Base-by-base conservation (phyloP, 2,797 vertebrate genomes). In the Enoplosus armatus region DNA sequence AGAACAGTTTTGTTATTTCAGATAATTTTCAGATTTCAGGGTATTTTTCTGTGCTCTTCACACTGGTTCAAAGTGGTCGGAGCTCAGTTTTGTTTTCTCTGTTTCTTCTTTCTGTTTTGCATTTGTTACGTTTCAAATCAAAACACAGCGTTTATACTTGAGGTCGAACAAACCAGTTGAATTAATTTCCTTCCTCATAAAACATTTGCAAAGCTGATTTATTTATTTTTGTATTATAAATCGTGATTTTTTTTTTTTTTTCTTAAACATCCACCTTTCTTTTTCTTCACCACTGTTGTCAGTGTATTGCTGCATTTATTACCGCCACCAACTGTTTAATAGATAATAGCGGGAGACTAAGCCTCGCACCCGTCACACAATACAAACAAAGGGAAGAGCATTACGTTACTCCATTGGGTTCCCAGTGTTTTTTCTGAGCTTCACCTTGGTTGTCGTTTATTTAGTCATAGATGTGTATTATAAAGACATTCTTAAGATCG, bases 381-480 rank as follows among this genome's bases (percentile, higher is more conserved):
- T 20, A 58, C n/a, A n/a, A n/a, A n/a, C n/a, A n/a, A n/a, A n/a
- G n/a, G n/a, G n/a, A n/a, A n/a, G n/a, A n/a, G n/a, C n/a, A n/a
- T n/a, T n/a, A n/a, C n/a, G n/a, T n/a, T n/a, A n/a, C n/a, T n/a
- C n/a, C n/a, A n/a, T n/a, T n/a, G n/a, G n/a, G n/a, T n/a, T n/a
- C n/a, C n/a, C n/a, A n/a, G n/a, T n/a, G n/a, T n/a, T 26, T 31
- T 35, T 53, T 16, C 26, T 20, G 2, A 18, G 22, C n/a, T 50
- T 50, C 3, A 4, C 20, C 1, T 37, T 81, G 24, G 39, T 33
- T 27, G 0, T 24, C 59, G 35, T 11, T 16, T 26, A 35, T 75
- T 54, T 60, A 31, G 16, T 50, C 39, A 35, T 84, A 3, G 27
- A 56, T 62, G 66, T 70, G n/a, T 35, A n/a, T 39, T 47, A 12